Base-by-base conservation (phyloP, 2,797 vertebrate genomes). In the Taenioides sp. region DNA sequence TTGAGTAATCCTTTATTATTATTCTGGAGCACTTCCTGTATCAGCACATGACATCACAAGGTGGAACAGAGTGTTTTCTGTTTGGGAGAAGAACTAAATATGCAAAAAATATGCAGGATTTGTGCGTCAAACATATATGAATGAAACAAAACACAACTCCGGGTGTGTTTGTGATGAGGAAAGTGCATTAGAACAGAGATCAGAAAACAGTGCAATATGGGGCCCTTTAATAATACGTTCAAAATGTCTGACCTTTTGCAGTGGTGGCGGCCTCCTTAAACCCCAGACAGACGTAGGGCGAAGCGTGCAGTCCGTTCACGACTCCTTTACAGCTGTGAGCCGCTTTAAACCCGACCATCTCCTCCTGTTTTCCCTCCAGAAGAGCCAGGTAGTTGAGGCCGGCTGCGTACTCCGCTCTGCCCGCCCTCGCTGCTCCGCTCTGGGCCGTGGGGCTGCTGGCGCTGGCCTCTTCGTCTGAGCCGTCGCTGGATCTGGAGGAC, bases 381-480 rank as follows among this genome's bases (percentile, higher is more conserved):
- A 97, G 93, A 81, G 96, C 95, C n/a, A 97, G 96, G 91, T 97
- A 98, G 92, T 96, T 97, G 77, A 97, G 92, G 72, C 95, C 92
- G 20, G 83, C 93, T 7, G 94, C 91, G 91, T 95, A 97, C 84
- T 93, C 95, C 57, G 84, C 84, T 2, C 14, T 28, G 17, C 31
- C 31, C 3, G 18, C 61, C 34, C 34, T 43, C 7, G 18, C 27
- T 0, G 60, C 37, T 3, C 31, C 31, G 71, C 88, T 83, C 88
- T 93, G 94, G 81, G 86, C 92, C 81, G 93, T 92, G 4, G 93
- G 95, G 74, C 94, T 94, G 65, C 85, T 86, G 1, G 55, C 3
- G 60, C 60, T 10, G 18, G 72, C 92, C 89, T 84, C 94, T 83
- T 86, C 93, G 84, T 79, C 91, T 0, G 91, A 92, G 70, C 85